These are phyloP conservation scores for Muricea muricata DNA, from an alignment of 92 coral and sea anemone genomes.

Conservation along the genomic window DNA sequence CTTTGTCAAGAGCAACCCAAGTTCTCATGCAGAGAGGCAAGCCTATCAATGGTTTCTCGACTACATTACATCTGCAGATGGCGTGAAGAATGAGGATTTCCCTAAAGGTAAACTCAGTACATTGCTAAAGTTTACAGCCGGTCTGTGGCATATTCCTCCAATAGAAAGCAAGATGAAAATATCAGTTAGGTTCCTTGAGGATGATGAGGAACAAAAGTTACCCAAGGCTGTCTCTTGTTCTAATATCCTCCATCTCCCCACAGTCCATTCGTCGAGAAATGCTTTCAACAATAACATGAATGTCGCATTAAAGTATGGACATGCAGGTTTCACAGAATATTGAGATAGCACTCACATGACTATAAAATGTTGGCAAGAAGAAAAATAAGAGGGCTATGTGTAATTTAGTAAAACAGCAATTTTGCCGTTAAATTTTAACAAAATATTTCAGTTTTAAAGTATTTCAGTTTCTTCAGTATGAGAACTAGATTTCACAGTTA, in stretches of 20 bases:
- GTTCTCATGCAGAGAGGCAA: not conserved
- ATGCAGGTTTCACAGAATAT: constrained; percentile 25
- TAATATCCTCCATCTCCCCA: not conserved
- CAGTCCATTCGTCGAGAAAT: not conserved
- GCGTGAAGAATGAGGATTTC: not conserved
- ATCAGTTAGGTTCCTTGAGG: not conserved
- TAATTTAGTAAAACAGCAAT: not conserved
- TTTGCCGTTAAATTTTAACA: too few species aligned
- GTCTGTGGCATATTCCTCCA: constrained; percentile 16
- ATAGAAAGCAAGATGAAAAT: not conserved
- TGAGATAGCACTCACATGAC: too few species aligned
- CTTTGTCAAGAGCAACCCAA: not conserved
- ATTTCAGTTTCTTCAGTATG: too few species aligned
- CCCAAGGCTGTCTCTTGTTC: constrained; percentile 11
- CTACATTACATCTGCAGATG: not conserved
- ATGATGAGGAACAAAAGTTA: not conserved
- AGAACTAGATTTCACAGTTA: too few species aligned
- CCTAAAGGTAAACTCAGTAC: constrained; percentile 1
- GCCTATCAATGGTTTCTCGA: constrained; percentile 25
- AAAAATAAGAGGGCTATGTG: too few species aligned
- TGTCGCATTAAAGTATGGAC: too few species aligned
- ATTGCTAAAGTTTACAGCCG: constrained; percentile 5
- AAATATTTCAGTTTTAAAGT: too few species aligned
- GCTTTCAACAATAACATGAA: not conserved
- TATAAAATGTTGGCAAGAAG: too few species aligned